These are phyloP conservation scores for Octodonta nipae DNA, from an alignment of 2,888 invertebrate species.

Conservation along the genomic window DNA sequence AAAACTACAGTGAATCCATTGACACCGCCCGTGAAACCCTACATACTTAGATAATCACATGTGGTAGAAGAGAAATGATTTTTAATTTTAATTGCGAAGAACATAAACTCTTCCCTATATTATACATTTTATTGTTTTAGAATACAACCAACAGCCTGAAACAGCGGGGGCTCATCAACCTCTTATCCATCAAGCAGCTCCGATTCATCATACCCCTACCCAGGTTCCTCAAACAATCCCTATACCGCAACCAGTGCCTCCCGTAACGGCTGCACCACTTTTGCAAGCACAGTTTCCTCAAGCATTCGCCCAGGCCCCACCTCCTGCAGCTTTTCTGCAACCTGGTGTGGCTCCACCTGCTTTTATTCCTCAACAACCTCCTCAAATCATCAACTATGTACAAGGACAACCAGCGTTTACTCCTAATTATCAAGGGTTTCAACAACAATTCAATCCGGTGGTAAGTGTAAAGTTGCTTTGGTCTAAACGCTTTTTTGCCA, in stretches of 20 bases:
- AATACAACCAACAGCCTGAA: conserved; percentile 24
- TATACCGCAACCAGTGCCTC: conserved; percentile 23
- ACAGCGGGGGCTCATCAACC: conserved; percentile 17
- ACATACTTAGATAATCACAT: too few species aligned
- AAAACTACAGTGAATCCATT: too few species aligned
- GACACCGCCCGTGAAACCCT: too few species aligned
- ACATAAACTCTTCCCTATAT: too few species aligned
- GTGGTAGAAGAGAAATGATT: too few species aligned
- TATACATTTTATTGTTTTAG: conserved; percentile 15
- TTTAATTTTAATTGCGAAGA: too few species aligned
- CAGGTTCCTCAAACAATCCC: conserved; percentile 19
- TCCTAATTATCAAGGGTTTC: conserved; percentile 27
- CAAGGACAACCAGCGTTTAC: conserved; percentile 28
- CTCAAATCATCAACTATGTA: conserved; percentile 32
- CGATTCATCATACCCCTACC: conserved; percentile 15
- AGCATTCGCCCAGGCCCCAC: conserved; percentile 24
- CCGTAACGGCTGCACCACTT: conserved; percentile 19
- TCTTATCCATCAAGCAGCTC: conserved; percentile 12
- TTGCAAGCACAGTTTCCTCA: conserved; percentile 8
- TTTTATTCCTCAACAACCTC: conserved; percentile 19
- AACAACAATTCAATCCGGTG: conserved; percentile 32
- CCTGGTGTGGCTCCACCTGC: conserved; percentile 21
- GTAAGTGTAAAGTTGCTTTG: too few species aligned
- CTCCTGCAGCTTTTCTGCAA: conserved; percentile 24
- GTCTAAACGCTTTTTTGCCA: too few species aligned